Percentiles rank a stretch among this genome's conserved stretches.
Evolutionary conservation across 2,797 vertebrate genomes (phyloP).

Genomic region (Mus minutoides): DNA sequence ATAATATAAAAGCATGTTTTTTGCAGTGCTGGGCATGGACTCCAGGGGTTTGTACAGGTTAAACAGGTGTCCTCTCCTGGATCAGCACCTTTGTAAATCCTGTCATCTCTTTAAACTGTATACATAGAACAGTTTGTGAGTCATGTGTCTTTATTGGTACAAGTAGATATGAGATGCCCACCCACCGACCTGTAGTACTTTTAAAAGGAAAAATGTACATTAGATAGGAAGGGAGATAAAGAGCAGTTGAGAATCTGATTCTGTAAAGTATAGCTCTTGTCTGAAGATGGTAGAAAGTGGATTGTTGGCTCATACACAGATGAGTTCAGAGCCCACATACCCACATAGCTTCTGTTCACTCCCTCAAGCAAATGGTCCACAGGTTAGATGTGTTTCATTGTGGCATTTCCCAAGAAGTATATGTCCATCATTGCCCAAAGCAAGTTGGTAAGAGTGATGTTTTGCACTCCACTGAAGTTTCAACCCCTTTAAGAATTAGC

Average conservation of each 20-base stretch:
- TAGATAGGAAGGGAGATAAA: neutral
- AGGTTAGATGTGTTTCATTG: neutral
- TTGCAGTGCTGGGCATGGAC: neutral
- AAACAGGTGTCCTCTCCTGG: neutral
- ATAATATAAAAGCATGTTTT: neutral
- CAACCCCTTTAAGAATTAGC: slow-evolving; percentile 27
- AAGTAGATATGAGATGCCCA: neutral
- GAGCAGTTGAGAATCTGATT: neutral
- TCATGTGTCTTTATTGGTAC: neutral
- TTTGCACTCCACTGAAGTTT: slow-evolving; percentile 17
- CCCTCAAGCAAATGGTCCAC: neutral
- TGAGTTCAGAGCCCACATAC: neutral
- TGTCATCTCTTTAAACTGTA: neutral
- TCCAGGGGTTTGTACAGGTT: neutral
- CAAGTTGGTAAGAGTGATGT: neutral
- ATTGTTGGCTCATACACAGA: neutral
- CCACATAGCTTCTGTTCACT: neutral
- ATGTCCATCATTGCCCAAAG: neutral
- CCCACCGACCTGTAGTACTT: neutral
- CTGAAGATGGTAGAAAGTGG: neutral
- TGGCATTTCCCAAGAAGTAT: neutral
- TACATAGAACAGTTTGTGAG: neutral
- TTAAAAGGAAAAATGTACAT: neutral
- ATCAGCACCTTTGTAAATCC: neutral
- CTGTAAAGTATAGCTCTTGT: neutral